Evolutionary conservation across 2,113 vertebrate species (phyloP).

Genomic region (Lasiurus borealis): DNA sequence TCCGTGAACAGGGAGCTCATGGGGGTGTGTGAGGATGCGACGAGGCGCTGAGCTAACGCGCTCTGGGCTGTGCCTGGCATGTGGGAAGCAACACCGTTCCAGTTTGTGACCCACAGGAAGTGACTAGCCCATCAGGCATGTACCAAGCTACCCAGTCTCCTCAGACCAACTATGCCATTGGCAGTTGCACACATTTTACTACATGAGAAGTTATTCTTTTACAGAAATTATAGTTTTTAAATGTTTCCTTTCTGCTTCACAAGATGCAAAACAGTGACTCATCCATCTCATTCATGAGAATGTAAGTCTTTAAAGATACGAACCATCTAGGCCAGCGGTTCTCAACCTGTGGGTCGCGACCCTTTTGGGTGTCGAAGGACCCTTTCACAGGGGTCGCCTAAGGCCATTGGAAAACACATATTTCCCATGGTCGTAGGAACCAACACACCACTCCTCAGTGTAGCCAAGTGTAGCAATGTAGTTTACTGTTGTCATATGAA

Average conservation of each 20-base stretch:
- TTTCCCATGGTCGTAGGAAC: no score
- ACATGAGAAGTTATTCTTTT: background rate
- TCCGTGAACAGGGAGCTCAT: background rate
- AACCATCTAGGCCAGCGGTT: background rate
- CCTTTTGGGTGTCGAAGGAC: no score
- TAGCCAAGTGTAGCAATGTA: no score
- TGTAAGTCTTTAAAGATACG: background rate
- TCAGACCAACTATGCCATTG: background rate
- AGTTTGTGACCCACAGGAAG: background rate
- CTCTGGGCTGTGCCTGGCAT: background rate
- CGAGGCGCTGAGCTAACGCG: fast-evolving
- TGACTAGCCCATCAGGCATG: background rate
- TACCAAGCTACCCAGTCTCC: background rate
- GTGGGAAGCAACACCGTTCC: fast-evolving
- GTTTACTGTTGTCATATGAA: no score
- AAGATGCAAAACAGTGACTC: background rate
- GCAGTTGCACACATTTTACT: background rate
- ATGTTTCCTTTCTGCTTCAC: background rate
- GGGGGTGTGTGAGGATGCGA: background rate
- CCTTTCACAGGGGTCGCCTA: no score
- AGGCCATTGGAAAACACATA: no score
- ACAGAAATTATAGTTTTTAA: background rate
- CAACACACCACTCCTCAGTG: no score
- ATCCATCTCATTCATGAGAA: background rate
- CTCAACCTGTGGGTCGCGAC: no score